Evolutionary conservation across 2,113 vertebrate species (phyloP), one percentile per base, ranked within the genome.

Genomic region (Andinoacara biseriatus): DNA sequence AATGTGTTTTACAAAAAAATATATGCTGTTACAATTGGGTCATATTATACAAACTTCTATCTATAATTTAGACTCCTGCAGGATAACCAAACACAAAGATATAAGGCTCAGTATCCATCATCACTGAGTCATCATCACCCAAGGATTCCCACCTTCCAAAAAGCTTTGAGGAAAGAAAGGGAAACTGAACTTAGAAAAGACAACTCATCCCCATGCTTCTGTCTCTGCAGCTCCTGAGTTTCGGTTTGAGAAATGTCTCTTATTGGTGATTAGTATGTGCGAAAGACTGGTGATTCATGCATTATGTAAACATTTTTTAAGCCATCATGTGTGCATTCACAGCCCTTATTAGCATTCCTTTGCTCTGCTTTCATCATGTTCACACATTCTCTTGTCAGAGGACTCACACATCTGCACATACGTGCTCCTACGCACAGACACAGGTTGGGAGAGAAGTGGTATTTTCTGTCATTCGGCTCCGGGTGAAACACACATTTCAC

Each of bases 401-500:
- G 18, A 78, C 33, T 62, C 38, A 26, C 13, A 35, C 76, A 72
- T 72, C 58, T 9, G 38, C 5, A 7, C 46, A 17, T 5, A 4
- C 31, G 43, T 26, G 58, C 52, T 52, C 65, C 43, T 69, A 49
- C 3, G 2, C 49, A 57, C 62, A 24, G 3, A 60, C 52, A 59
- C 62, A 58, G 40, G 67, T 60, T 87, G 3, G 38, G 52, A 54
- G 46, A 54, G 78, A 83, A 60, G 74, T 49, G 3, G 60, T 26
- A 59, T 85, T 63, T 85, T 89, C 81, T 81, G 87, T 82, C 81
- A 91, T 87, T 86, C 90, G 79, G 29, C 80, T 59, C 49, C 3
- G 22, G 82, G 84, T 74, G 85, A 61, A 87, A 72, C 67, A 49
- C 40, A 83, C 69, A 83, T 83, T 87, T 65, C 80, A 72, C 61